These are phyloP conservation scores for Linepithema humile DNA, from an alignment of 1,140 invertebrate species.

Conservation along the genomic window DNA sequence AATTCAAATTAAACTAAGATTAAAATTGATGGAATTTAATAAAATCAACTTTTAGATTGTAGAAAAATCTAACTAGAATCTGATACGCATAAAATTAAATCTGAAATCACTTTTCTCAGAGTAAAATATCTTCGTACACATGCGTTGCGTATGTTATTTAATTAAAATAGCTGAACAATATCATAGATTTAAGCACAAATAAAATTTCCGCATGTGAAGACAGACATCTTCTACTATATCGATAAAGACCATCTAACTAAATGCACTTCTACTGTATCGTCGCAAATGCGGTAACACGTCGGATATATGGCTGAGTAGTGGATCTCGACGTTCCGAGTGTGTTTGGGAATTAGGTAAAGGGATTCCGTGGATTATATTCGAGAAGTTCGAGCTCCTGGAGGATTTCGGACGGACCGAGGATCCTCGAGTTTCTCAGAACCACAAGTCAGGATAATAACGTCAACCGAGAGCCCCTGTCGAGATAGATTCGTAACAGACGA, in stretches of 20 bases:
- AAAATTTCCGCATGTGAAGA: too few relatives aligned
- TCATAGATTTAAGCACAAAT: not conserved
- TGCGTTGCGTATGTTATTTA: not conserved
- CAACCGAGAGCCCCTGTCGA: not conserved
- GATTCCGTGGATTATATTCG: conserved; percentile 58
- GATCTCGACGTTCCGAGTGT: conserved; percentile 48
- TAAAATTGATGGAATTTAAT: not conserved
- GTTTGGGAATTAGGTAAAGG: conserved; percentile 59
- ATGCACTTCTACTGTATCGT: conserved; percentile 17
- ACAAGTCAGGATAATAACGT: conserved; percentile 48
- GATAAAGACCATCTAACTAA: not conserved
- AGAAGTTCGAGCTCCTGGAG: conserved; percentile 51
- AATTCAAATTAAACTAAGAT: not conserved
- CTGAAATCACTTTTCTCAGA: not conserved
- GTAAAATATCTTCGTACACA: not conserved
- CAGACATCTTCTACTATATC: not conserved
- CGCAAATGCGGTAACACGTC: conserved; percentile 35
- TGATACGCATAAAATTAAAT: not conserved
- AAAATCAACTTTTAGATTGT: not conserved
- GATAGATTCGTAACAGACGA: not conserved
- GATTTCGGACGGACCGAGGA: conserved; percentile 42
- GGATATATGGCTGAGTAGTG: conserved; percentile 10
- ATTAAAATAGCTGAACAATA: not conserved
- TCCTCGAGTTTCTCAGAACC: conserved; percentile 43
- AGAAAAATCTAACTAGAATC: not conserved